Evolutionary conservation across 2,888 invertebrate species (phyloP).

Genomic region (Entomobrya proxima): DNA sequence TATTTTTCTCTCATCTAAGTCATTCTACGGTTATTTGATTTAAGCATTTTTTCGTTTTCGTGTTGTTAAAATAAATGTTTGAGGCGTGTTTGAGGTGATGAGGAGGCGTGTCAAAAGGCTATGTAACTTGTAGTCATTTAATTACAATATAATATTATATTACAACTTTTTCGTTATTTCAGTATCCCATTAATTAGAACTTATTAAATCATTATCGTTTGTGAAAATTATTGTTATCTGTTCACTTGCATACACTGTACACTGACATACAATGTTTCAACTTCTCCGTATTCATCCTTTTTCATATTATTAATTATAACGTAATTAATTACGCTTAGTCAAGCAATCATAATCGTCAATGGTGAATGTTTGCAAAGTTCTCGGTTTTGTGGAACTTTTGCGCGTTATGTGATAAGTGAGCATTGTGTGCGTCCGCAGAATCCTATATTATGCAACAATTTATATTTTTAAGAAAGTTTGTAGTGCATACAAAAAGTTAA

Average conservation of each 20-base stretch:
- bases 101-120: neutral
- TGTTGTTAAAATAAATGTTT: neutral
- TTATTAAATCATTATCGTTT: neutral
- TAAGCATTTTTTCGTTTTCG: slow-evolving; percentile 14
- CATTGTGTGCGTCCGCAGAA: neutral
- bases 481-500: neutral
- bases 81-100: neutral
- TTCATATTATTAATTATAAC: neutral
- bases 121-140: slow-evolving; percentile 11
- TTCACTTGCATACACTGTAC: neutral
- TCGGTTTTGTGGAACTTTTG: slow-evolving; percentile 14
- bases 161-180: neutral
- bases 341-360: slow-evolving; percentile 1
- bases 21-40: slow-evolving; percentile 13
- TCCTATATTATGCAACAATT: too few species aligned
- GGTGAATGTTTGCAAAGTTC: slow-evolving; percentile 8
- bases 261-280: neutral
- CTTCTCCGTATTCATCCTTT: neutral
- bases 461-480: slow-evolving; percentile 20
- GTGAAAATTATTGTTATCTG: slow-evolving; percentile 1
- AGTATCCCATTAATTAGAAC: neutral
- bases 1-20: slow-evolving; percentile 15
- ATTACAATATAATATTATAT: neutral
- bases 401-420: slow-evolving; percentile 28
- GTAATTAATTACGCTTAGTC: slow-evolving; percentile 47